phyloP scores from a whole-genome alignment of 2,113 vertebrate species.

The Tricholaema leucomelas region DNA sequence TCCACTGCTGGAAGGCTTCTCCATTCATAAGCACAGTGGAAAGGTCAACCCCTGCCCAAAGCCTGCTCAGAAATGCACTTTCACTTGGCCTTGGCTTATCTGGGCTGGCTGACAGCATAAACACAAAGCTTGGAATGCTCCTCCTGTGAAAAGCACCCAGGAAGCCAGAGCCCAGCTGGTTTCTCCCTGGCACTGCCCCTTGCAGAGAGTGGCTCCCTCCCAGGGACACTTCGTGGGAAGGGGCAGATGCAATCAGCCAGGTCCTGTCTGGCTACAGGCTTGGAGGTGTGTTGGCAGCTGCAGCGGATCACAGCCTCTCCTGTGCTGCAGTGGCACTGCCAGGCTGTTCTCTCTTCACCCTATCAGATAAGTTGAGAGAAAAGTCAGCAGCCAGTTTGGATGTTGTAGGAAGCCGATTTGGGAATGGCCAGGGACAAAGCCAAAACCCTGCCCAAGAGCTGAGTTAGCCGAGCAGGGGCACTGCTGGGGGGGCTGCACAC shows the following conservation, averaged over 20 bases:
- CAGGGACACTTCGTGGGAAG: background rate
- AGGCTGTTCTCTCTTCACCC: constrained; percentile 32
- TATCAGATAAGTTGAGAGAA: constrained; percentile 32
- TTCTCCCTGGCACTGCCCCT: background rate
- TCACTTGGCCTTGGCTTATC: background rate
- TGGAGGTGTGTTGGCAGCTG: constrained; percentile 16
- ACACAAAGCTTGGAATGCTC: background rate
- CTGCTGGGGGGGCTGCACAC: background rate
- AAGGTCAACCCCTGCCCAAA: background rate
- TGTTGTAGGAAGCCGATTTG: constrained; percentile 25
- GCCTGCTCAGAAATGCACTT: background rate
- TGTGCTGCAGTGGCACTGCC: constrained; percentile 23
- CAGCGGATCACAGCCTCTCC: constrained; percentile 41
- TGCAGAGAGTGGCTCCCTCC: background rate
- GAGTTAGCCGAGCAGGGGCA: background rate
- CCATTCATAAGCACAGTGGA: background rate
- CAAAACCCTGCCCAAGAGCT: background rate
- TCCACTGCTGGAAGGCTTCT: background rate
- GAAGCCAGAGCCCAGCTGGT: background rate
- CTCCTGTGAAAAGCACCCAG: background rate
- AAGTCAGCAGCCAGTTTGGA: background rate
- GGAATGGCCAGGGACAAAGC: constrained; percentile 18
- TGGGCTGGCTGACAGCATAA: background rate
- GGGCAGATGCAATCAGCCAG: constrained; percentile 4
- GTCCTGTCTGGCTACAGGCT: background rate